Base-by-base conservation (phyloP, 2,888 invertebrate species). In the Cosmia pyralina region DNA sequence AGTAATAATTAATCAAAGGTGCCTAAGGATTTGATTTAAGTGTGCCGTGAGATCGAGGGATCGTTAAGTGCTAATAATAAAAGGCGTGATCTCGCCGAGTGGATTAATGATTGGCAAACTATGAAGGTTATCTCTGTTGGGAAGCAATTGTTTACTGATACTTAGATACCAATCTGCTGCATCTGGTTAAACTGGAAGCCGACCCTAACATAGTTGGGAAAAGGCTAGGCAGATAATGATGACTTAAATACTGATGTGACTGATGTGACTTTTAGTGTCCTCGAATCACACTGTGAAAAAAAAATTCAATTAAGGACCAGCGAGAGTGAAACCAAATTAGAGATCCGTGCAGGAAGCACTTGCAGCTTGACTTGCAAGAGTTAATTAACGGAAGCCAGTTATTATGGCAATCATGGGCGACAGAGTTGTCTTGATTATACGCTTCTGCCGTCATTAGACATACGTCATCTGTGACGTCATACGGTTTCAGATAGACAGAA, bases 321-420 rank as follows among this genome's bases (percentile, higher is more conserved):
- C 41, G 11, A 82, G 44, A 77, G 78, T 22, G n/a, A 58, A 82
- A 69, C 8, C 7, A 82, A 82, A 70, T 77, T 52, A 60, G 52
- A 79, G 67, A 59, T 69, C 38, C 57, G 64, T 70, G 75, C 52
- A 68, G 65, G 84, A 75, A 81, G 58, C 55, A 57, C 53, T 72
- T 58, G 70, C 50, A 48, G 53, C 48, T 60, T 53, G 55, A 52
- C 68, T 70, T 67, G 57, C 62, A 52, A 46, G 50, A 80, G 55
- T 75, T 84, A 71, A 84, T 71, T 69, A 65, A 66, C 68, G 81
- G 81, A 81, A 81, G 62, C n/a, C 34, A 55, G 76, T 75, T 50
- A 81, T 81, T 81, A 84, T 48, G 53, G 76, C 60, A 81, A 75
- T 84, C 68, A 84, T 58, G 22, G 52, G 44, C 57, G 69, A 81